These are phyloP conservation scores for Mobula birostris DNA, from an alignment of 2,113 vertebrate species.

Conservation along the genomic window DNA sequence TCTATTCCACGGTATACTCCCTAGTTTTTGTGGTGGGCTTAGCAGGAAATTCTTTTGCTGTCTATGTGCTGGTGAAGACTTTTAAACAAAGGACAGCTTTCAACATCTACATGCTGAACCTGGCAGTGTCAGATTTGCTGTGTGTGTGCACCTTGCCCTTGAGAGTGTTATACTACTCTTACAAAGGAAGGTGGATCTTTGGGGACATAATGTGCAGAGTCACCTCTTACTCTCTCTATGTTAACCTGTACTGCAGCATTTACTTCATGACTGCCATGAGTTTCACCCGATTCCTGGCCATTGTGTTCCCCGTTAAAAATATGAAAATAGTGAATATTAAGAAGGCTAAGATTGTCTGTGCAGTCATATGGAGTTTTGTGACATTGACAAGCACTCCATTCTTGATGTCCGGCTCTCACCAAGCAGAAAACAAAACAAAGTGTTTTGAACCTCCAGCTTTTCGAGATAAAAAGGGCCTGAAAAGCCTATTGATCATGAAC, in stretches of 20 bases:
- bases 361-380: conserved; percentile 77
- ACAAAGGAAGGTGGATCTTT: conserved; percentile 73
- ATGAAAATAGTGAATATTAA: conserved; percentile 64
- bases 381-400: conserved; percentile 72
- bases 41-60: conserved; percentile 74
- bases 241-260: conserved; percentile 94
- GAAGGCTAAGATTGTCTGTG: conserved; percentile 66
- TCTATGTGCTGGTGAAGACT: conserved; percentile 70
- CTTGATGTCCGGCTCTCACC: conserved; percentile 57
- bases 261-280: conserved; percentile 96
- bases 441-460: conserved; percentile 77
- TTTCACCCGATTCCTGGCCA: conserved; percentile 84
- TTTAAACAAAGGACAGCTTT: conserved; percentile 70
- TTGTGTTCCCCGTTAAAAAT: conserved; percentile 83
- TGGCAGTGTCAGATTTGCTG: conserved; percentile 80
- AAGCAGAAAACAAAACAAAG: conserved; percentile 70
- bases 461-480: conserved; percentile 34
- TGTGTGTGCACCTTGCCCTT: conserved; percentile 83
- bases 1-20: conserved; percentile 82
- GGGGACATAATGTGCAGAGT: conserved; percentile 80
- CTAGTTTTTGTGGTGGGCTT: conserved; percentile 78
- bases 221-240: conserved; percentile 79
- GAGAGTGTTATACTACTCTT: conserved; percentile 77
- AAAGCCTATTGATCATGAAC: conserved; percentile 62
- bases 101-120: conserved; percentile 87